phyloP scores from a whole-genome alignment of 2,113 vertebrate genomes.

The Bos indicus region DNA sequence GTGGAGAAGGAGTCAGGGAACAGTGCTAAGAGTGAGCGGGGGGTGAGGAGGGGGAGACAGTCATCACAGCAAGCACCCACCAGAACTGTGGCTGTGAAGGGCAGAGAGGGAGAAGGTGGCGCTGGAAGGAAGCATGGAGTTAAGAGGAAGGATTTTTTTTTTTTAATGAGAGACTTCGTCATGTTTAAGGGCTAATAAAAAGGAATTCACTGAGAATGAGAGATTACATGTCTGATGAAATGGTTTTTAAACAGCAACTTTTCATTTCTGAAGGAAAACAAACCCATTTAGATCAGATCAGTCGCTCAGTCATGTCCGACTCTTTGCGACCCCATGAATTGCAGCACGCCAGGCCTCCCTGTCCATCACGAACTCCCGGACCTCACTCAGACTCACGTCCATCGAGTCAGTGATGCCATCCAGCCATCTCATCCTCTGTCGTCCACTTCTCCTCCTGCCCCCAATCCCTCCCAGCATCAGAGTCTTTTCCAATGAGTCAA shows the following conservation, averaged over 20 bases:
- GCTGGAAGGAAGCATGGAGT: fast-evolving
- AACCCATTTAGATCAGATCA: neutral
- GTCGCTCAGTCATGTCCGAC: no score
- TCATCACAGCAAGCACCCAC: fast-evolving
- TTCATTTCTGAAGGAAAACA: constrained; percentile 19
- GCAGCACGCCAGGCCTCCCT: no score
- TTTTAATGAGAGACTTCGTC: neutral
- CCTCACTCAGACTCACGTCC: no score
- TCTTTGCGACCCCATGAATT: no score
- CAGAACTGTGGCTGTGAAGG: neutral
- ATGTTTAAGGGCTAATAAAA: neutral
- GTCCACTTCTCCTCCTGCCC: no score
- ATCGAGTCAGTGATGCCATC: no score
- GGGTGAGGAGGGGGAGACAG: neutral
- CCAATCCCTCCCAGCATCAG: no score
- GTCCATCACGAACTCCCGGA: no score
- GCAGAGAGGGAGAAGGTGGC: neutral
- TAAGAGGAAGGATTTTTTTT: neutral
- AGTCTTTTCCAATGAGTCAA: no score
- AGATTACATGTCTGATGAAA: neutral
- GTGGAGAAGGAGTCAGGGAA: fast-evolving
- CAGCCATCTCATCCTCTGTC: no score
- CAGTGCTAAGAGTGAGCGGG: neutral
- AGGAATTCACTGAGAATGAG: neutral
- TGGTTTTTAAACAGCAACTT: neutral